phyloP scores from a whole-genome alignment of 1,140 invertebrate species.

The Aphaenogaster rudis region DNA sequence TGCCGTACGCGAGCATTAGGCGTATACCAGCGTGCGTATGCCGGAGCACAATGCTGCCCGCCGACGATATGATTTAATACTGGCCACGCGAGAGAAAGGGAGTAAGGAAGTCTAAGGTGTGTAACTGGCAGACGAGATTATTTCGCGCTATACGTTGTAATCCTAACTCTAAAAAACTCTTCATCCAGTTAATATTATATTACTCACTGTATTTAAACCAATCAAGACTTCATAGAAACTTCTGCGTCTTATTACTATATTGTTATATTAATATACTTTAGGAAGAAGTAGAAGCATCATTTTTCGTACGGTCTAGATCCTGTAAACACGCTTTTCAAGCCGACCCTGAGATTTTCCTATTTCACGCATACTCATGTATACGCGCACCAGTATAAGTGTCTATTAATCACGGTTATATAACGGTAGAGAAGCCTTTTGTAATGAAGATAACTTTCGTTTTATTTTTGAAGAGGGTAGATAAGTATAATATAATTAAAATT shows the following conservation, averaged over 20 bases:
- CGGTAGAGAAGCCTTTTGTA: constrained; percentile 7
- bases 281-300: neutral
- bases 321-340: neutral
- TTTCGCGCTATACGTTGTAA: neutral
- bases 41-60: constrained; percentile 59
- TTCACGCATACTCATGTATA: neutral
- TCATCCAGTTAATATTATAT: neutral
- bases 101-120: neutral
- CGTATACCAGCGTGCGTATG: constrained; percentile 43
- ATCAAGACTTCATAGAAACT: neutral
- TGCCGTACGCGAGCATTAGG: constrained; percentile 53
- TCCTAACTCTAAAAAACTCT: neutral
- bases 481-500: neutral
- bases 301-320: neutral
- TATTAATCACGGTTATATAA: constrained; percentile 48
- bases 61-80: constrained; percentile 49
- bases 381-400: neutral
- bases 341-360: neutral
- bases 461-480: neutral
- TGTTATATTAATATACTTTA: neutral
- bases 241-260: neutral
- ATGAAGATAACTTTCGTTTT: constrained; percentile 51
- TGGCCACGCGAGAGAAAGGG: constrained; percentile 7
- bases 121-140: constrained; percentile 11
- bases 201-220: neutral